Base-by-base conservation (phyloP, 2,888 invertebrate species). In the Catonia carolina region DNA sequence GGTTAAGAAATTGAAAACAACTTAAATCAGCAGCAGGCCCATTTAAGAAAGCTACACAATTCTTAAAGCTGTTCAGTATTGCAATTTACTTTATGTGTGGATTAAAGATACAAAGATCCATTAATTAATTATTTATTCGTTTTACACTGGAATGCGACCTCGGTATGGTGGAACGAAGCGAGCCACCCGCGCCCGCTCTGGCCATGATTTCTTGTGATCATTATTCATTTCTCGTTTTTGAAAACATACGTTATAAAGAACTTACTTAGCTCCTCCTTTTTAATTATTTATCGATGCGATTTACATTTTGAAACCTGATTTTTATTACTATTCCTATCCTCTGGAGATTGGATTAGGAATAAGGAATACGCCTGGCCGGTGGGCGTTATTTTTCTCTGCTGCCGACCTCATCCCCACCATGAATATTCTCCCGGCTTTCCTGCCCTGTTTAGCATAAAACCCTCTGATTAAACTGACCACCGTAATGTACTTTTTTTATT, bases 211-310 rank as follows among this genome's bases (percentile, higher is more conserved):
- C 37, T 27, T 14, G 22, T 53, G 45, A 58, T 50, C 53, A 42
- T 58, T 51, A 58, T 54, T 58, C 58, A 58, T 58, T 58, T 54
- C 58, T 50, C 51, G 58, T 58, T 58, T 53, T 54, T 58, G 58
- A 60, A 60, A 60, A 60, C 49, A 56, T 54, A 60, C 56, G 51
- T 60, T 60, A 60, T 56, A 37, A 49, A 33, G 31, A 41, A 41
- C 52, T 53, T 51, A 39, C 53, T 50, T 39, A 45, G 45, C 59
- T 56, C 59, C 59, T 59, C 59, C 59, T 59, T 56, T 56, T 60
- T 60, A 60, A 60, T 60, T 60, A 60, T 60, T 60, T 60, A 60
- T 60, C 18, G 60, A 55, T 50, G 59, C 53, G 60, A 60, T 56
- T 60, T 60, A 60, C 60, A 60, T 60, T 60, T 60, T 37, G 39